phyloP scores from a whole-genome alignment of 2,797 vertebrate genomes.

The Anomalospiza imberbis region DNA sequence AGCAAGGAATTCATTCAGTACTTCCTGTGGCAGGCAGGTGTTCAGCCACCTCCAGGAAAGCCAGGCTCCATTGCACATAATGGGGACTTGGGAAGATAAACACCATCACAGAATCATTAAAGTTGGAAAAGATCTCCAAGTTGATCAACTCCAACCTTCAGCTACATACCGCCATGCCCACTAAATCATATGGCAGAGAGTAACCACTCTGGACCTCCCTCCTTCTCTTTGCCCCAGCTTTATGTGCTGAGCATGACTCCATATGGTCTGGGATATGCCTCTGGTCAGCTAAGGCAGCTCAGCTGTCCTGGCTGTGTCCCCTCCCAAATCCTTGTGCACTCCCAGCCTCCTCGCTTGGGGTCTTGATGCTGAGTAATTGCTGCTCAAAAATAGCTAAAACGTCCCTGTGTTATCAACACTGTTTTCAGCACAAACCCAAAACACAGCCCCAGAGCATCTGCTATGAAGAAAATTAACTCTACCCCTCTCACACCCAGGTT shows the following conservation, averaged over 20 bases:
- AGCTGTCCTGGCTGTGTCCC: not conserved
- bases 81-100: not conserved
- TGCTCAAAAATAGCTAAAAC: not conserved
- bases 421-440: not conserved
- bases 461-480: not conserved
- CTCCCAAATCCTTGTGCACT: not conserved
- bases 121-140: not conserved
- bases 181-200: not conserved
- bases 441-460: not conserved
- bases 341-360: fast-evolving
- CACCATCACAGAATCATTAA: not conserved
- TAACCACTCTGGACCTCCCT: not conserved
- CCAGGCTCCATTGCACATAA: fast-evolving
- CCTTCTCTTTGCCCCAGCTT: not conserved
- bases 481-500: not conserved
- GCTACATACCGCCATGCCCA: not conserved
- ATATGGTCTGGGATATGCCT: not conserved
- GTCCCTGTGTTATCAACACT: not conserved
- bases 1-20: not conserved
- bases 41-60: not conserved
- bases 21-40: not conserved
- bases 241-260: not conserved
- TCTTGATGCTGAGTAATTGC: not conserved
- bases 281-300: fast-evolving
- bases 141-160: not conserved